Conservation (phyloP, 2,113 vertebrate genomes). For the Speoplatyrhinus poulsoni region DNA sequence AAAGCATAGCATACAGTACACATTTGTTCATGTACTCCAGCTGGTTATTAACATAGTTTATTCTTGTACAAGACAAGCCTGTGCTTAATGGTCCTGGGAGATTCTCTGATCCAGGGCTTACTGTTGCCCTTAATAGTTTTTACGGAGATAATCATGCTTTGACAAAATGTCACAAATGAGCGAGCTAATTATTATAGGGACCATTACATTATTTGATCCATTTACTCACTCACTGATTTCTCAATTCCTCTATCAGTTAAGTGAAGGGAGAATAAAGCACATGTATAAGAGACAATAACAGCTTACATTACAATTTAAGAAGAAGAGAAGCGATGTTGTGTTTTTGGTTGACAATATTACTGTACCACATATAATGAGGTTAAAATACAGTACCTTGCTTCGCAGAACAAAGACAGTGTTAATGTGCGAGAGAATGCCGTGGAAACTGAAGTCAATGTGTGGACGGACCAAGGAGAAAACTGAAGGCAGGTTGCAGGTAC, state of each 20-base stretch:
- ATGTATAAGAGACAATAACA: too few relatives aligned
- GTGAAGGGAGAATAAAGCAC: too few relatives aligned
- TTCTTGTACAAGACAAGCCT: not conserved
- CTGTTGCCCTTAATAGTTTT: not conserved
- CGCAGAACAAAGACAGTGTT: conserved; percentile 97
- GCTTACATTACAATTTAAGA: not conserved
- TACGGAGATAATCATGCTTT: not conserved
- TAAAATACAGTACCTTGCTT: conserved; percentile 85
- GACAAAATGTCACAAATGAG: not conserved
- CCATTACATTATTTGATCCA: too few relatives aligned
- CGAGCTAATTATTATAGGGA: not conserved
- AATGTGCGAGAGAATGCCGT: conserved; percentile 98
- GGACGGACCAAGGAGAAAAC: conserved; percentile 97
- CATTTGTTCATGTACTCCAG: conserved; percentile 30
- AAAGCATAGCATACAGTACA: conserved; percentile 40
- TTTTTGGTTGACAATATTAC: not conserved
- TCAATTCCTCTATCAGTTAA: too few relatives aligned
- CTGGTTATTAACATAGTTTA: conserved; percentile 14
- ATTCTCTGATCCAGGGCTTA: not conserved
- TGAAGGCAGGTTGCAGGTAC: conserved; percentile 90
- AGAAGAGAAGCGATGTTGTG: not conserved
- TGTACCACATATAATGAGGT: not conserved
- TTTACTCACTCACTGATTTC: too few relatives aligned
- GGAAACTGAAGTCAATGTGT: conserved; percentile 97
- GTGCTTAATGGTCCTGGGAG: not conserved